phyloP scores from a whole-genome alignment of 2,113 vertebrate species.

The Tylochromis polylepis region DNA sequence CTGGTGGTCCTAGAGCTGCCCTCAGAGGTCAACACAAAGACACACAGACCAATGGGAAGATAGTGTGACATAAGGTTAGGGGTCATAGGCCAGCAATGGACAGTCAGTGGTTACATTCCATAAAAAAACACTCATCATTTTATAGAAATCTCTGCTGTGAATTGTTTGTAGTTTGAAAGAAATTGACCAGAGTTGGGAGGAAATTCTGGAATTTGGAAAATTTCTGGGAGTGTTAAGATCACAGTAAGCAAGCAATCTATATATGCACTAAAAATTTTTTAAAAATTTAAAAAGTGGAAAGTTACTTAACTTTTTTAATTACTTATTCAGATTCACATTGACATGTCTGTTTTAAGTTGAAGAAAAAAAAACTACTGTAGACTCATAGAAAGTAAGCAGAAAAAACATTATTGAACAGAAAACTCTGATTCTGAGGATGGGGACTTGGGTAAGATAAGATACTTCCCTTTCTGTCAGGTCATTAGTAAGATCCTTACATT shows the following conservation, averaged over 20 bases:
- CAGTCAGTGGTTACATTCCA: not conserved
- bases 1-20: slow-evolving; percentile 49
- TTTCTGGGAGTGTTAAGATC: not conserved
- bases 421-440: not conserved
- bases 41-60: slow-evolving; percentile 40
- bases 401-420: not conserved
- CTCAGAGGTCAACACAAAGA: slow-evolving; percentile 31
- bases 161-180: not conserved
- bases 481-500: not conserved
- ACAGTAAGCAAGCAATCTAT: not conserved
- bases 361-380: not conserved
- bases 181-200: not conserved
- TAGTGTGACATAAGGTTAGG: slow-evolving; percentile 55
- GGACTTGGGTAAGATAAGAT: not conserved
- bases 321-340: not conserved
- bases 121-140: slow-evolving; percentile 1
- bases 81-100: slow-evolving; percentile 53
- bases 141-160: not conserved
- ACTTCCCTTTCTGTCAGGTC: not conserved
- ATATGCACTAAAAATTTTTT: not conserved
- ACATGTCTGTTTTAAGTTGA: not conserved
- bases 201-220: not conserved
- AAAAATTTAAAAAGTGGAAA: not conserved
- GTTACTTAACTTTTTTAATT: too few species aligned
- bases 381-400: not conserved